Percentiles rank a stretch among this genome's conserved stretches.
These are phyloP conservation scores for Sipha maydis DNA, from an alignment of 2,888 invertebrate genomes.

Conservation along the genomic window DNA sequence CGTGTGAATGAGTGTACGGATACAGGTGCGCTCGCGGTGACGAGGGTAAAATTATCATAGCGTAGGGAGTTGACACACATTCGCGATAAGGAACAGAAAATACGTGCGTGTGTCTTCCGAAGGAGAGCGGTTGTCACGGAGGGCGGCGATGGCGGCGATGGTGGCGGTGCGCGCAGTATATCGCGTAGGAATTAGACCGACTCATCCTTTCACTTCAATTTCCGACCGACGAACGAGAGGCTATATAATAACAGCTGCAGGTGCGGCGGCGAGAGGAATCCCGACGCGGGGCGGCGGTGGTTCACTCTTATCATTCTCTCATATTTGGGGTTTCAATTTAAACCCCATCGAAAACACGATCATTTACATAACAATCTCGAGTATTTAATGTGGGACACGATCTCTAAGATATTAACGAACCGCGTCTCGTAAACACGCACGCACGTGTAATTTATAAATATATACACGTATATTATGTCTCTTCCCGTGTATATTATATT, in stretches of 20 bases:
- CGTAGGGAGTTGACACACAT: neutral
- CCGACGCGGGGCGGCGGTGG: neutral
- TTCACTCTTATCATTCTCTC: constrained; percentile 11
- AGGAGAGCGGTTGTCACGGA: neutral
- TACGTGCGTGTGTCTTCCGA: neutral
- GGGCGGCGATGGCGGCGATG: neutral
- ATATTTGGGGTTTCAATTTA: constrained; percentile 45
- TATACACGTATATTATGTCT: neutral
- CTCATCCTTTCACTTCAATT: constrained; percentile 37
- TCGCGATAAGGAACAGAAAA: neutral
- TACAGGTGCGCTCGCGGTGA: neutral
- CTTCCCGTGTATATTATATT: neutral
- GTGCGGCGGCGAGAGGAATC: neutral
- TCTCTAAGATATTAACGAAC: neutral
- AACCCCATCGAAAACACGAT: constrained; percentile 14
- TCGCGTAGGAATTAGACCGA: constrained; percentile 10
- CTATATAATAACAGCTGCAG: neutral
- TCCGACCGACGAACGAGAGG: neutral
- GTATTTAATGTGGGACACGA: constrained; percentile 32
- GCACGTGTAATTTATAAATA: neutral
- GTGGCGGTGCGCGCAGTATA: neutral
- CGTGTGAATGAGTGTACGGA: neutral
- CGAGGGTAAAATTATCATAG: neutral
- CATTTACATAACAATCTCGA: constrained; percentile 41
- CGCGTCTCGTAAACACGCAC: neutral